phyloP scores from a whole-genome alignment of 2,113 vertebrate genomes.

The Equus przewalskii region DNA sequence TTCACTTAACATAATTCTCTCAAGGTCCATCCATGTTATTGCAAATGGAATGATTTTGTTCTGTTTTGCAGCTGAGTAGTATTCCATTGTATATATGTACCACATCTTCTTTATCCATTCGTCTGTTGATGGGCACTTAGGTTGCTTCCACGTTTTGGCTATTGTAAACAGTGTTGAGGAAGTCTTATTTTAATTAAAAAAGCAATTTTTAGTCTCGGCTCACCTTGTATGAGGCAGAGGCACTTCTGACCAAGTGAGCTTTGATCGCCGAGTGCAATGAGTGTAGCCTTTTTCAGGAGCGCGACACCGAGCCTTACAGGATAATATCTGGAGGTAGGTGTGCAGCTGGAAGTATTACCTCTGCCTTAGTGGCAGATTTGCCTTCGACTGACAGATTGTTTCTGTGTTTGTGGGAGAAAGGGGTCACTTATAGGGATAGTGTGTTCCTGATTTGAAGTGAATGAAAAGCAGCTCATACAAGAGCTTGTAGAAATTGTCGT shows the following conservation, averaged over 20 bases:
- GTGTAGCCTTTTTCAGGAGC: background rate
- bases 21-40: too few relatives aligned
- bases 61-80: too few relatives aligned
- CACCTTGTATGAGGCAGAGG: conserved; percentile 24
- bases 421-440: background rate
- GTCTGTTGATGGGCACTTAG: too few relatives aligned
- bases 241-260: conserved; percentile 45
- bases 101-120: too few relatives aligned
- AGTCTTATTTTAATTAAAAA: conserved; percentile 71
- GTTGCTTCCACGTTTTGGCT: too few relatives aligned
- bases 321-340: background rate
- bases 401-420: conserved; percentile 34
- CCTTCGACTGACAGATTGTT: background rate
- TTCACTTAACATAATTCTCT: too few relatives aligned
- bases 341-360: background rate
- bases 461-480: conserved; percentile 14
- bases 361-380: background rate
- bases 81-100: too few relatives aligned
- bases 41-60: too few relatives aligned
- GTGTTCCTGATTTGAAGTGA: background rate
- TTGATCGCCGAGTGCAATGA: background rate
- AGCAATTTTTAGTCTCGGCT: conserved; percentile 39
- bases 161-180: background rate
- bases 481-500: background rate
- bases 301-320: background rate